Conservation (phyloP, 2,888 invertebrate genomes). For the Rhingia campestris region DNA sequence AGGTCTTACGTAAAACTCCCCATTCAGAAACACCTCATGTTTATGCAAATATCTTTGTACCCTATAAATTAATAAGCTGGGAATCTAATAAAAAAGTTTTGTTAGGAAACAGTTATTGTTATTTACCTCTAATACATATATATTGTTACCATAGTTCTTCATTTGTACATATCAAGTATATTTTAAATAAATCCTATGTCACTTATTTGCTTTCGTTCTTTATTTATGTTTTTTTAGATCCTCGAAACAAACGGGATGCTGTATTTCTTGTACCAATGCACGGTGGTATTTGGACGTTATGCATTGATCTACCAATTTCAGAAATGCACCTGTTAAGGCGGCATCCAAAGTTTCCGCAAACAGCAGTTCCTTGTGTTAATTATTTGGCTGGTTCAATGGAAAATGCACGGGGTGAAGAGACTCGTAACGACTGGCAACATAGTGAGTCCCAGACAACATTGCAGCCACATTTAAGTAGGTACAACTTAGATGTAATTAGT, state of each 20-base stretch:
- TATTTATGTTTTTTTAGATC: constrained; percentile 80
- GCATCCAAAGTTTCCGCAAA: constrained; percentile 80
- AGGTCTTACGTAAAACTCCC: too few species aligned
- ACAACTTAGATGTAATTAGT: constrained; percentile 56
- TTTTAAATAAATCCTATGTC: too few species aligned
- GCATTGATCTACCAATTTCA: constrained; percentile 90
- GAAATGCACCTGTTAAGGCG: constrained; percentile 86
- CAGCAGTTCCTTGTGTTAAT: constrained; percentile 89
- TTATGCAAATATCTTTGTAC: too few species aligned
- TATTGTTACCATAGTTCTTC: too few species aligned
- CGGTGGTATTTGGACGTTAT: constrained; percentile 95
- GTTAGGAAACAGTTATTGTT: too few species aligned
- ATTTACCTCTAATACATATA: too few species aligned
- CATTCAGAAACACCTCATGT: too few species aligned
- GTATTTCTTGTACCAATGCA: constrained; percentile 93
- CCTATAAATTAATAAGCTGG: too few species aligned
- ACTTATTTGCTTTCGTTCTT: background rate
- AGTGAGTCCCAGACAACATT: constrained; percentile 85
- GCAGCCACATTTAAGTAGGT: constrained; percentile 83
- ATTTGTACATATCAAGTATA: too few species aligned
- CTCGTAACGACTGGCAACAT: constrained; percentile 91
- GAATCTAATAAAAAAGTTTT: too few species aligned
- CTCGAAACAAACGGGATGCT: constrained; percentile 82
- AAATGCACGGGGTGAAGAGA: constrained; percentile 87
- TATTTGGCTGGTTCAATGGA: constrained; percentile 89